phyloP scores from a whole-genome alignment of 1,140 invertebrate genomes.

The Drosophila jambulina region DNA sequence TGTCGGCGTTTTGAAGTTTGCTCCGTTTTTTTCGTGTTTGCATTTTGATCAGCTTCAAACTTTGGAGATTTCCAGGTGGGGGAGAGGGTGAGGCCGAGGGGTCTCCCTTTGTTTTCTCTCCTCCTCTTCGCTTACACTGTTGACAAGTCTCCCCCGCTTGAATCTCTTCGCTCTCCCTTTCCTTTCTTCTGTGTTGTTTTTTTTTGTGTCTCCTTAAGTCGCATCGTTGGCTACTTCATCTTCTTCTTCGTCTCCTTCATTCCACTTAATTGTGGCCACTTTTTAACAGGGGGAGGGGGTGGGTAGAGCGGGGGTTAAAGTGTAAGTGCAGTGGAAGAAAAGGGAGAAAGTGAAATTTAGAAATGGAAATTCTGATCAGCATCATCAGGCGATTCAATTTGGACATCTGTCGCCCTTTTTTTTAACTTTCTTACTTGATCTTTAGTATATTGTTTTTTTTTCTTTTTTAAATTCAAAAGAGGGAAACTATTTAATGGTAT shows the following conservation, averaged over 20 bases:
- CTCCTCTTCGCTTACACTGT: slow-evolving; percentile 18
- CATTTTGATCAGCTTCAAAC: slow-evolving; percentile 45
- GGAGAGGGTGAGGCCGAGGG: not conserved
- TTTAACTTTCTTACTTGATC: too few species aligned
- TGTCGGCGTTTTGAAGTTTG: slow-evolving; percentile 59
- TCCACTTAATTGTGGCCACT: slow-evolving; percentile 51
- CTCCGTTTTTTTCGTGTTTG: slow-evolving; percentile 52
- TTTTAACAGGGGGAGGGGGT: not conserved
- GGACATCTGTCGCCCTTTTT: too few species aligned
- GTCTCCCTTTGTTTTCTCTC: slow-evolving; percentile 18
- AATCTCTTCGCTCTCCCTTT: slow-evolving; percentile 3
- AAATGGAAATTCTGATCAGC: too few species aligned
- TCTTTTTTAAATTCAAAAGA: too few species aligned
- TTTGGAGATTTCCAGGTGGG: slow-evolving; percentile 11
- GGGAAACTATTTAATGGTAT: too few species aligned
- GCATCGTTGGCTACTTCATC: slow-evolving; percentile 40
- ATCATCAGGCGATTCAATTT: too few species aligned
- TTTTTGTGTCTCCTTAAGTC: slow-evolving; percentile 25
- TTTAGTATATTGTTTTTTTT: too few species aligned
- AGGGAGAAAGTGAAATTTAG: too few species aligned
- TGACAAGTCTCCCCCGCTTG: slow-evolving; percentile 25
- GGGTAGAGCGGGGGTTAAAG: not conserved
- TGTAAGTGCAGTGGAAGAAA: slow-evolving; percentile 8
- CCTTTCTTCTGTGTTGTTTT: not conserved
- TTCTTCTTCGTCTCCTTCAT: slow-evolving; percentile 24